These are phyloP conservation scores for Papilio dardanus DNA, from an alignment of 1,140 invertebrate genomes.

Conservation along the genomic window DNA sequence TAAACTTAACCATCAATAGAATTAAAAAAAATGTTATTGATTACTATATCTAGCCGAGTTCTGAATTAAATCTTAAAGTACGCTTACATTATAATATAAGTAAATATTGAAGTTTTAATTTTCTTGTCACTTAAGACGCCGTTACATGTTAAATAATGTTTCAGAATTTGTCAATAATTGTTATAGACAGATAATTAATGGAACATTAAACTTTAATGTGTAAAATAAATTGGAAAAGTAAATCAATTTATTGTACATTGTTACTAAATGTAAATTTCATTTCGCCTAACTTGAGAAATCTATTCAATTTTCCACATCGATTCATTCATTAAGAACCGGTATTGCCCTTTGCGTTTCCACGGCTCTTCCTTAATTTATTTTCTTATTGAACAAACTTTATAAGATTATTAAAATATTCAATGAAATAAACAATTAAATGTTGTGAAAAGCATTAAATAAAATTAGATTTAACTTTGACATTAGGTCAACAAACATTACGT, in stretches of 20 bases:
- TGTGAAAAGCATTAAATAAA: too few relatives aligned
- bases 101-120: too few relatives aligned
- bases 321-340: constrained; percentile 19
- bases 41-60: too few relatives aligned
- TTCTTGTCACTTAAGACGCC: too few relatives aligned
- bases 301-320: constrained; percentile 28
- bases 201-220: not conserved
- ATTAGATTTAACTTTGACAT: too few relatives aligned
- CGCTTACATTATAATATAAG: too few relatives aligned
- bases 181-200: too few relatives aligned
- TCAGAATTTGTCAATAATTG: too few relatives aligned
- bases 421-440: not conserved
- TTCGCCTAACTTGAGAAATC: constrained; percentile 21
- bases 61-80: not conserved
- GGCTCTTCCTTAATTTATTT: constrained; percentile 26
- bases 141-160: too few relatives aligned
- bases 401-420: not conserved
- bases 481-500: too few relatives aligned
- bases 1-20: too few relatives aligned
- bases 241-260: constrained; percentile 8
- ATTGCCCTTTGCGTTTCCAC: constrained; percentile 22
- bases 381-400: not conserved
- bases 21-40: not conserved
- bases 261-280: not conserved
- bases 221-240: not conserved